Evolutionary conservation across 2,888 invertebrate genomes (phyloP), one percentile per base, ranked within the genome.

Genomic region (Mesorhabditis sp.): DNA sequence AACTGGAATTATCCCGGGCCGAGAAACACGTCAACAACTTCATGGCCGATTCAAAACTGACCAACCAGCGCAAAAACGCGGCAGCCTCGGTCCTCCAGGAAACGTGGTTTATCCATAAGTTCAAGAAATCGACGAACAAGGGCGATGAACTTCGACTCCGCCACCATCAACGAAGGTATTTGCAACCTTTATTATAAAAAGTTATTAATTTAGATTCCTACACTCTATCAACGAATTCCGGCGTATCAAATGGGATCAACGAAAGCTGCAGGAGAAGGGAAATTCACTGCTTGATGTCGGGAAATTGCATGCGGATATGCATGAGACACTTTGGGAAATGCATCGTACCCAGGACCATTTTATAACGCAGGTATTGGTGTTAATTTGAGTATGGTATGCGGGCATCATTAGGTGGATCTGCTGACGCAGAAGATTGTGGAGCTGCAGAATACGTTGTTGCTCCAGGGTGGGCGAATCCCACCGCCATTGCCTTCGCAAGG

Each of bases 1-100:
- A 99, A 90, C 90, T 98, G 90, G 98, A 98, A 89, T 90, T 98
- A 88, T 77, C 80, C 5, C 91, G 97, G 89, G 98, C 98, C 83
- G 98, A 99, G 89, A 99, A 98, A 90, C 98, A 98, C 90, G 98
- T 98, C 86, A 98, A 98, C 90, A 98, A 98, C 90, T 98, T 98
- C 89, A 98, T 98, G 97, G 97, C 98, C 94, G 98, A 99, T 89
- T 97, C 97, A 87, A 97, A 98, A 90, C 91, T 97, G 88, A 95
- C 96, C 85, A 97, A 98, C 90, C 90, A 98, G 95, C 90, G 98
- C 89, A 99, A 99, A 91, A 97, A 98, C 89, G 95, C 98, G 81
- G 98, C 98, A 79, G 98, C 98, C 77, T 96, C 97, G 88, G 98
- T 99, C 83, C 90, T 98, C 82, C 91, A 98, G 85, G 97, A 98